A percentile compares a stretch with the other conserved stretches of the same genome.
Evolutionary conservation across 2,113 vertebrate genomes (phyloP).

Genomic region (Fulmarus glacialis): DNA sequence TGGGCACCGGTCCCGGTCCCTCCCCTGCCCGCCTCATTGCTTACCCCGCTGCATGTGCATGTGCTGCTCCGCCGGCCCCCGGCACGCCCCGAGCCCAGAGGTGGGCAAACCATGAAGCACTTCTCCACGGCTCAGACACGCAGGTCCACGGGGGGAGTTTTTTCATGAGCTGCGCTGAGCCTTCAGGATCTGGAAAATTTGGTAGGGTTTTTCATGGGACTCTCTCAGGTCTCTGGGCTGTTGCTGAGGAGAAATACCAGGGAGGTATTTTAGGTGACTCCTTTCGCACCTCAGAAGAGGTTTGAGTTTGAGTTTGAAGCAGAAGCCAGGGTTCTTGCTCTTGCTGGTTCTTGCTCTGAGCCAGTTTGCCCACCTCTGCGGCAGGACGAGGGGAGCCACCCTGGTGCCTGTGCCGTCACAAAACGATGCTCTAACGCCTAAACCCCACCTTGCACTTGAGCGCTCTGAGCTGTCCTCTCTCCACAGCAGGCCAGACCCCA

Average conservation of each 20-base stretch:
- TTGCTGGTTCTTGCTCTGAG: background rate
- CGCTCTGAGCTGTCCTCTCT: background rate
- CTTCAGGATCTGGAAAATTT: background rate
- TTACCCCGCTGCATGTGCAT: conserved; percentile 66
- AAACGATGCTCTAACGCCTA: background rate
- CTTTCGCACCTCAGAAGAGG: conserved; percentile 8
- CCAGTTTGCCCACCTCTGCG: conserved; percentile 42
- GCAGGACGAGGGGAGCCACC: background rate
- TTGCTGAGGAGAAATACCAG: background rate
- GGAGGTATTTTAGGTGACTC: background rate
- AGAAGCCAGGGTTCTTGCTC: background rate
- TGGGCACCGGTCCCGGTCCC: background rate
- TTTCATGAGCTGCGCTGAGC: background rate
- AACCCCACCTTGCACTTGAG: background rate
- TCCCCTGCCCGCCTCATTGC: background rate
- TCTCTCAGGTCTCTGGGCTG: background rate
- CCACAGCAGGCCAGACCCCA: background rate
- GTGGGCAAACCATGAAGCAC: conserved; percentile 14
- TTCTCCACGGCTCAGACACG: background rate
- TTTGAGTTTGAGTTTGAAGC: background rate
- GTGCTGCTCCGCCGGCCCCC: background rate
- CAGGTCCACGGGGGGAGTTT: accelerated
- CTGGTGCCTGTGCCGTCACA: background rate
- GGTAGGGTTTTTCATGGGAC: background rate
- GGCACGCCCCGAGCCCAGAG: conserved; percentile 1